Evolutionary conservation across 2,888 invertebrate genomes (phyloP), one percentile per base, ranked within the genome.

Genomic region (Acanthoscelides obtectus): DNA sequence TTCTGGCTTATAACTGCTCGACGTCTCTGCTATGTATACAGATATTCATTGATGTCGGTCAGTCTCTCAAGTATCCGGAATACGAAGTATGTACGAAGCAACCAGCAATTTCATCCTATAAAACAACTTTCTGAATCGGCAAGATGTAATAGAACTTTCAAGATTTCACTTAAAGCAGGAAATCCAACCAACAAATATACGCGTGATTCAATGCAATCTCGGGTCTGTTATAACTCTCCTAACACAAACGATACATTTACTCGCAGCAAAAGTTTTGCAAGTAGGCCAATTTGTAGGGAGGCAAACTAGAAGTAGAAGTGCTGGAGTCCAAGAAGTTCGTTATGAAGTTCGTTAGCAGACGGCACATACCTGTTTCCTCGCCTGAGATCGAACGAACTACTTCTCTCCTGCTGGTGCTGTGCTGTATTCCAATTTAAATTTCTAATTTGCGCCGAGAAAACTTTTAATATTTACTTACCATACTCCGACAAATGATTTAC

Each of bases 391-490:
- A 25, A 70, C 71, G 64, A 20, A 67, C 68, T 45, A 63, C 63
- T 64, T 25, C 22, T 72, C 22, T 64, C 25, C n/a, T 67, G 45
- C 22, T 66, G 69, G 20, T n/a, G n/a, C n/a, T n/a, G n/a, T n/a
- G n/a, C n/a, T 12, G 45, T 45, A 45, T 12, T 12, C 45, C 74
- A 72, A 78, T 77, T 78, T 78, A 72, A 75, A 78, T 76, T 74
- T 73, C 72, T 76, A 76, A 78, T 76, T 77, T 71, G 72, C 74
- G 70, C 71, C 66, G n/a, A n/a, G n/a, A n/a, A 75, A 78, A 78
- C 74, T 78, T 78, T 75, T 73, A 77, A 75, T 76, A 75, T 76
- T 77, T 76, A 74, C 76, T 75, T 72, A 74, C 74, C 75, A 75
- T 76, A 71, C 73, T 64, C 64, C 70, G 63, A 74, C 73, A 77